phyloP scores from a whole-genome alignment of 2,888 invertebrate species.

The Philereme transversata region DNA sequence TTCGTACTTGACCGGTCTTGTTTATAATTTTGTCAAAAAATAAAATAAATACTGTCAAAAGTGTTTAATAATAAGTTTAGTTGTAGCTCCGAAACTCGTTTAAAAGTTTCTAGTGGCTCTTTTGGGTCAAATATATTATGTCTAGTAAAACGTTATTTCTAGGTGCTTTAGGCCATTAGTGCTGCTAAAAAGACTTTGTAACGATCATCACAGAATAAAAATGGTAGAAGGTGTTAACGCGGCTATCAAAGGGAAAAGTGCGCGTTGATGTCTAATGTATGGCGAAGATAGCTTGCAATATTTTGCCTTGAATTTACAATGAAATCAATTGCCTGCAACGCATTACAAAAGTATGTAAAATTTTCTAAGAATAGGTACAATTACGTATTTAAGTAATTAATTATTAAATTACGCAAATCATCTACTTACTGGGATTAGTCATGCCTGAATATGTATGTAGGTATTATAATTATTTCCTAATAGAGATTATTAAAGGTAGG shows the following conservation, averaged over 20 bases:
- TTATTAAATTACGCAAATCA: constrained; percentile 10
- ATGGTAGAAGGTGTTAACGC: no score
- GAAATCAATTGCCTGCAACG: constrained; percentile 3
- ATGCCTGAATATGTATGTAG: background rate
- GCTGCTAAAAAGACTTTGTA: no score
- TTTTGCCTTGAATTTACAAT: constrained; percentile 1
- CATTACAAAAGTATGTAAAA: constrained; percentile 7
- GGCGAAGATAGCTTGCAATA: background rate
- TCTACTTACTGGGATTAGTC: background rate
- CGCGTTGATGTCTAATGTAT: constrained; percentile 28
- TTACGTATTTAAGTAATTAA: constrained; percentile 5
- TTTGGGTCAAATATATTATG: background rate
- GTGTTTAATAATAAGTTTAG: no score
- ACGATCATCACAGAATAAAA: no score
- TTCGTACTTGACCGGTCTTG: no score
- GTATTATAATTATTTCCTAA: background rate
- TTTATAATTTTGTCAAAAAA: background rate
- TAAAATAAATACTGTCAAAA: background rate
- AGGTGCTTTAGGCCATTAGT: no score
- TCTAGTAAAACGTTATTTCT: no score
- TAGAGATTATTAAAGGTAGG: background rate
- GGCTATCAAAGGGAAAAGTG: no score
- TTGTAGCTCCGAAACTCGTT: background rate
- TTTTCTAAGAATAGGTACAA: constrained; percentile 10
- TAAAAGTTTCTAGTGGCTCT: background rate